Evolutionary conservation across 2,797 vertebrate genomes (phyloP).

Genomic region (Ctenopoma kingsleyae): DNA sequence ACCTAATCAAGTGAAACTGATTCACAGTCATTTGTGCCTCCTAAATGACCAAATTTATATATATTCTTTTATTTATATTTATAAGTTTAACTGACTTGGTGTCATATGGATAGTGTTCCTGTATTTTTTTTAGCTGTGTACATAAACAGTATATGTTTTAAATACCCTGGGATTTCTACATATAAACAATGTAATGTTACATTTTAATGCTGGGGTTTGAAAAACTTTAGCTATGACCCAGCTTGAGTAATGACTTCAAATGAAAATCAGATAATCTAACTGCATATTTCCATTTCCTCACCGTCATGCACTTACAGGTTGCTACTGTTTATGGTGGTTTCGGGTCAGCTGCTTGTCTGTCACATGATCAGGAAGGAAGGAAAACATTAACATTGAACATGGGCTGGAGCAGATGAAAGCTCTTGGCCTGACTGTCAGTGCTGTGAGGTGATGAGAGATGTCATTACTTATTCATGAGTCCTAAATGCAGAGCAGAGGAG

Average conservation of each 20-base stretch:
- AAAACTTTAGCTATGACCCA: conserved; percentile 31
- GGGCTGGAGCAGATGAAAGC: conserved; percentile 81
- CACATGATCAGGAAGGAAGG: conserved; percentile 81
- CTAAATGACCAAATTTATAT: no score
- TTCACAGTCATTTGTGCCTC: no score
- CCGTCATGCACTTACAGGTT: conserved; percentile 64
- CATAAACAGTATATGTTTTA: no score
- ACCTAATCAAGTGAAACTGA: no score
- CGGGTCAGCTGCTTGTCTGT: conserved; percentile 85
- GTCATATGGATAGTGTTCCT: no score
- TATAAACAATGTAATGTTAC: no score
- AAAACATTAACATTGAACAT: conserved; percentile 85
- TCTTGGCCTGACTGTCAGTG: conserved; percentile 80
- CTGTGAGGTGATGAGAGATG: conserved; percentile 81
- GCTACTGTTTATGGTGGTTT: conserved; percentile 76
- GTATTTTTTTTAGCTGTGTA: no score
- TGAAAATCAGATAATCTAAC: conserved; percentile 61
- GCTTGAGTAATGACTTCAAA: conserved; percentile 48
- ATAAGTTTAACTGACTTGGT: no score
- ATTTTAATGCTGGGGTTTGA: background rate
- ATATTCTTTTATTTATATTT: no score
- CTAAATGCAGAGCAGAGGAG: conserved; percentile 83
- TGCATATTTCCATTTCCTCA: conserved; percentile 65
- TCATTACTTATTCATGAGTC: conserved; percentile 85
- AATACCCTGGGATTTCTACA: no score